Conservation (phyloP, 2,113 vertebrate genomes). For the Oreochromis aureus region DNA sequence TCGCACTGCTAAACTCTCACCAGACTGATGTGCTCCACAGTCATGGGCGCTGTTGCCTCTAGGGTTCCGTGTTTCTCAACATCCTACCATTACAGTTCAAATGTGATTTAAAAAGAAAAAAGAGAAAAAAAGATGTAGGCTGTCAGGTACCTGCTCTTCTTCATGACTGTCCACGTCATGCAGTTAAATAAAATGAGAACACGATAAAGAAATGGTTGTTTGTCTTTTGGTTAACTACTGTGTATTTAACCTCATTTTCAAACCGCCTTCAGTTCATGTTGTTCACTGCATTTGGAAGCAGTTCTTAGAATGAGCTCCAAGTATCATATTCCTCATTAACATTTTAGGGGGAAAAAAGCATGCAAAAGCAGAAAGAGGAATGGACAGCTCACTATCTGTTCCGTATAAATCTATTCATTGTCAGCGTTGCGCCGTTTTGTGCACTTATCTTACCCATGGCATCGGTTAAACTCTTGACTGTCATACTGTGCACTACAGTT, state of each 20-base stretch:
- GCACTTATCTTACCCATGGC: not conserved
- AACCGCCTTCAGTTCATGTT: not conserved
- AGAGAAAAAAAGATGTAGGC: not conserved
- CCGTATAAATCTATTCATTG: not conserved
- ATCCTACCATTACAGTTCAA: not conserved
- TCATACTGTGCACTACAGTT: not conserved
- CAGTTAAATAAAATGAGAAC: not conserved
- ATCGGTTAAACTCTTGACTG: not conserved
- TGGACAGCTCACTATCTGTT: not conserved
- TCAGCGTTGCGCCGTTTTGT: not conserved
- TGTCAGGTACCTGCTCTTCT: not conserved
- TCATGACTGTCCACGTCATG: not conserved
- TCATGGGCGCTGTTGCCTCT: slow-evolving; percentile 22
- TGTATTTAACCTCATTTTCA: not conserved
- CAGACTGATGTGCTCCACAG: slow-evolving; percentile 14
- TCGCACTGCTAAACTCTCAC: not conserved
- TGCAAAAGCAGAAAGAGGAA: not conserved
- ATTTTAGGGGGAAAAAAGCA: not conserved
- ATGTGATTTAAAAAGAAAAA: not conserved
- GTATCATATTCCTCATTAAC: not conserved
- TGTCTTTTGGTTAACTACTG: not conserved
- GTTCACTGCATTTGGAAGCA: not conserved
- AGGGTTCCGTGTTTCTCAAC: slow-evolving; percentile 4
- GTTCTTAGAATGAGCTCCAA: not conserved
- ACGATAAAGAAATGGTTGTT: not conserved